A percentile compares a stretch with the other conserved stretches of the same genome.
phyloP scores from a whole-genome alignment of 2,113 vertebrate species.

The Lagenorhynchus albirostris region DNA sequence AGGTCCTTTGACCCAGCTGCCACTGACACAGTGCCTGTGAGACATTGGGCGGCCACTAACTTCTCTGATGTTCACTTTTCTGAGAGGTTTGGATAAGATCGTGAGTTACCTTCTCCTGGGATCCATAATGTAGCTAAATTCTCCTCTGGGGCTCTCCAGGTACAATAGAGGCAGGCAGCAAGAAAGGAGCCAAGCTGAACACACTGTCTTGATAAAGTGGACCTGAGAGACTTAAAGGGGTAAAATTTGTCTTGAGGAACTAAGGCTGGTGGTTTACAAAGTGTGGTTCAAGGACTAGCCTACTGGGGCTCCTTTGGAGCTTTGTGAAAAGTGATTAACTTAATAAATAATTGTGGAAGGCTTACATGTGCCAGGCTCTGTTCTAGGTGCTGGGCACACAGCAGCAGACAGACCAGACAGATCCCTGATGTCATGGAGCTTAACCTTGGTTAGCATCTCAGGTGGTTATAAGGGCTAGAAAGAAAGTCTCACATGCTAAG shows the following conservation, averaged over 20 bases:
- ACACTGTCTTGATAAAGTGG: neutral
- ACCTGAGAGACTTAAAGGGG: neutral
- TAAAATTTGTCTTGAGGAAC: neutral
- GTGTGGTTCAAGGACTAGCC: neutral
- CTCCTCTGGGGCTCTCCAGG: neutral
- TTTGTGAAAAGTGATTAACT: neutral
- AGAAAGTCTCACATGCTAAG: neutral
- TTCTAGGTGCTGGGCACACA: neutral
- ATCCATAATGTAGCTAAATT: neutral
- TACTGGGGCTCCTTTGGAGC: neutral
- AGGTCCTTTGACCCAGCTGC: neutral
- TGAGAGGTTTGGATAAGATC: neutral
- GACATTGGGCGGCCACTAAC: fast-evolving
- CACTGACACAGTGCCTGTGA: fast-evolving
- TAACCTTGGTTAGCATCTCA: neutral
- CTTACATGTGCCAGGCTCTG: neutral
- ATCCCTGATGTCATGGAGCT: neutral
- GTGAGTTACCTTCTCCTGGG: neutral
- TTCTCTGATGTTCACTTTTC: neutral
- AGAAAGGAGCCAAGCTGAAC: neutral
- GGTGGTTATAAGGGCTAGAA: neutral
- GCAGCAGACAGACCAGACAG: neutral
- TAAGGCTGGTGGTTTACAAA: neutral
- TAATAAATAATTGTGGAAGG: neutral
- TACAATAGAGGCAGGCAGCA: too few relatives aligned